Percentiles rank a stretch among this genome's conserved stretches.
Evolutionary conservation across 2,113 vertebrate species (phyloP).

Genomic region (Synchiropus splendidus): DNA sequence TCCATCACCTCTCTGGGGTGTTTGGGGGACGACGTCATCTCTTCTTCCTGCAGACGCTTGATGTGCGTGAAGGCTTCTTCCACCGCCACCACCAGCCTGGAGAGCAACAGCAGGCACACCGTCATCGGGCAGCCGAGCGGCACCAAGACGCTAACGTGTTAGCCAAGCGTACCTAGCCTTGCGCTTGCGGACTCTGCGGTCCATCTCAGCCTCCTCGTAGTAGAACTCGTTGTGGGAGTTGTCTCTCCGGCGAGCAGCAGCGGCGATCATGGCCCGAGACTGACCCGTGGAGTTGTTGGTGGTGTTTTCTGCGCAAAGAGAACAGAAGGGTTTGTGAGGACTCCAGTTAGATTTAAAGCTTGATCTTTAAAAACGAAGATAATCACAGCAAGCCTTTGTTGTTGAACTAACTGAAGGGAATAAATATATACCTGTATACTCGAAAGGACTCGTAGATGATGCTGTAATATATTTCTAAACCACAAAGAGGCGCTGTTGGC

Average conservation of each 20-base stretch:
- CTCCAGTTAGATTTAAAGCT: too few species aligned
- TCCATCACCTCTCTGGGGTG: constrained; percentile 91
- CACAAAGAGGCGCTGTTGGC: too few species aligned
- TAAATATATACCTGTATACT: too few species aligned
- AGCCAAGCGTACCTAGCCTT: constrained; percentile 74
- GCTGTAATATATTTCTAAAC: too few species aligned
- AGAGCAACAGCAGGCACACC: background rate
- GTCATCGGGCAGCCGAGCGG: background rate
- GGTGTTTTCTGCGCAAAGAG: constrained; percentile 68
- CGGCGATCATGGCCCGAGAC: constrained; percentile 86
- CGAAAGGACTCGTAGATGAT: too few species aligned
- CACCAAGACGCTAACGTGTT: background rate
- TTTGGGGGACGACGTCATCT: constrained; percentile 64
- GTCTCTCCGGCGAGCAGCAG: constrained; percentile 82
- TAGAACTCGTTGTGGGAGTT: constrained; percentile 94
- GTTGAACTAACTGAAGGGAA: too few species aligned
- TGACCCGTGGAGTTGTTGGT: constrained; percentile 88
- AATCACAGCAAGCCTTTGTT: too few species aligned
- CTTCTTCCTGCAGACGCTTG: constrained; percentile 88
- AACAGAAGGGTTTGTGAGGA: too few species aligned
- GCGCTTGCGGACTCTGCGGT: constrained; percentile 83
- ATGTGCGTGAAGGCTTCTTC: constrained; percentile 97
- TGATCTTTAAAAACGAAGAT: too few species aligned
- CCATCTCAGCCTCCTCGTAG: constrained; percentile 93
- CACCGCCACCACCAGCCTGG: constrained; percentile 87